These are phyloP conservation scores for Cylloceria caligata DNA, from an alignment of 2,888 invertebrate genomes.

Conservation along the genomic window DNA sequence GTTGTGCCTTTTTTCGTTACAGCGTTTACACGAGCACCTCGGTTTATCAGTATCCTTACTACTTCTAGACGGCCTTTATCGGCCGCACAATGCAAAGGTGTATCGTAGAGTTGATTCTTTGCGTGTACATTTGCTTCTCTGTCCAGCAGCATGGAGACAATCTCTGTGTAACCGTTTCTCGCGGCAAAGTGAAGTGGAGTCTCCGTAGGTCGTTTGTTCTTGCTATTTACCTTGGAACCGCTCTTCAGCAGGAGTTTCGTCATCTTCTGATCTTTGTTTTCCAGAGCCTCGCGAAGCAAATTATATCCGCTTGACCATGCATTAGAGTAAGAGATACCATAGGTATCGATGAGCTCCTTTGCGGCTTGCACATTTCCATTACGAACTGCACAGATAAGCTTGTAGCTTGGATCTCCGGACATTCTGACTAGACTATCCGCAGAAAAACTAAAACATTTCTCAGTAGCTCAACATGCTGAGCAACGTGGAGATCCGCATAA, in stretches of 20 bases:
- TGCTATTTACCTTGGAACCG: background rate
- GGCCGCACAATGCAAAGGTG: background rate
- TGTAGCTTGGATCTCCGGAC: background rate
- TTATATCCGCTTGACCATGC: conserved; percentile 15
- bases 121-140: background rate
- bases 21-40: conserved; percentile 27
- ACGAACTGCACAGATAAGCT: background rate
- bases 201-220: background rate
- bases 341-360: background rate
- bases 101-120: background rate
- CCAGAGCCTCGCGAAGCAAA: conserved; percentile 31
- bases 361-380: background rate
- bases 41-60: background rate
- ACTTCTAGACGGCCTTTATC: background rate
- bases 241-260: conserved; percentile 12
- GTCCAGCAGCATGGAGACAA: background rate
- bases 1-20: conserved; percentile 5
- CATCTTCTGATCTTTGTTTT: background rate
- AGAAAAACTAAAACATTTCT: too few species aligned
- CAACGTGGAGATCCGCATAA: too few species aligned
- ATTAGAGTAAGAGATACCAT: background rate
- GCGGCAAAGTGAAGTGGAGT: conserved; percentile 39
- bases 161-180: background rate
- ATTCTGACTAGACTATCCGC: too few species aligned
- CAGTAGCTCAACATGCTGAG: too few species aligned